A percentile compares a stretch with the other conserved stretches of the same genome.
Conservation (phyloP, 2,113 vertebrate species). For the Platichthys stellatus region DNA sequence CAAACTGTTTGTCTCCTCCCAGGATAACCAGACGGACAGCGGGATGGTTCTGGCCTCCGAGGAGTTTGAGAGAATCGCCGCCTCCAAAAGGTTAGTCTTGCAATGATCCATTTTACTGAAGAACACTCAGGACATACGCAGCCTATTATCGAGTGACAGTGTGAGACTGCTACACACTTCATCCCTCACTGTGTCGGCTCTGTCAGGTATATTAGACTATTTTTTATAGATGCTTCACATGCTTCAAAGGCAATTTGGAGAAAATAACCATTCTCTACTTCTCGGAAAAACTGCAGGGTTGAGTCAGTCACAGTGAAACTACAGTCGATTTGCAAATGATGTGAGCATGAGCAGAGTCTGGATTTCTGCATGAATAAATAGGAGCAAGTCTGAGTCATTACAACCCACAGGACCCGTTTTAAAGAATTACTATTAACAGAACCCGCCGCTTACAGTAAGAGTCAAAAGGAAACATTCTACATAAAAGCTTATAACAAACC, state of each 20-base stretch:
- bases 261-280: not conserved
- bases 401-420: not conserved
- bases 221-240: not conserved
- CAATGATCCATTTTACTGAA: not conserved
- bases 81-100: conserved; percentile 69
- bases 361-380: not conserved
- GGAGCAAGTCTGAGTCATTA: conserved; percentile 19
- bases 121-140: not conserved
- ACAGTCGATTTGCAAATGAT: conserved; percentile 10
- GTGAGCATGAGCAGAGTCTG: conserved; percentile 3
- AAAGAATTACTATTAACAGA: not conserved
- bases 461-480: not conserved
- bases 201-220: not conserved
- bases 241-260: conserved; percentile 12
- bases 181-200: not conserved
- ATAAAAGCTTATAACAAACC: too few relatives aligned
- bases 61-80: conserved; percentile 91
- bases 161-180: not conserved
- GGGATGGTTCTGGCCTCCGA: conserved; percentile 99
- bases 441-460: not conserved
- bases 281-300: not conserved
- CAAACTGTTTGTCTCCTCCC: conserved; percentile 39
- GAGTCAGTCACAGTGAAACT: conserved; percentile 11
- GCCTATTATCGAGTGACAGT: too few relatives aligned
- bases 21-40: conserved; percentile 99